A percentile compares a stretch with the other conserved stretches of the same genome.
phyloP scores from a whole-genome alignment of 2,888 invertebrate genomes.

The Scaptomyza polygonia region DNA sequence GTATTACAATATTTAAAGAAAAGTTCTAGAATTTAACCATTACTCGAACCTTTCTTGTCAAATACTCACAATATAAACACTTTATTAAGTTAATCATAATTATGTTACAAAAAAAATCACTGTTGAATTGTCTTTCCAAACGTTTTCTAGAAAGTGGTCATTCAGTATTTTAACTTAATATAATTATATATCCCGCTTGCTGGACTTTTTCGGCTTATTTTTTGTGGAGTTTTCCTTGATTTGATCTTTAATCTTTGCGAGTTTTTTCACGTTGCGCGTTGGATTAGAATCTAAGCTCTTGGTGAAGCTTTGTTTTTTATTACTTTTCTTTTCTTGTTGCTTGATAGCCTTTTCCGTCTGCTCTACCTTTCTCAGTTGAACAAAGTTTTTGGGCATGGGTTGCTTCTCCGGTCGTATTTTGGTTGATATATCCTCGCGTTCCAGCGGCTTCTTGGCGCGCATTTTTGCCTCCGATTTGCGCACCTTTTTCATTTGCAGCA shows the following conservation, averaged over 20 bases:
- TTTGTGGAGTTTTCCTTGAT: slow-evolving; percentile 2
- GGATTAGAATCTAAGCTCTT: background rate
- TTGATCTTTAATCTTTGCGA: slow-evolving; percentile 38
- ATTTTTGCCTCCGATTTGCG: slow-evolving; percentile 87
- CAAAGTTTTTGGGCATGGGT: slow-evolving; percentile 35
- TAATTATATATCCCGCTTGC: background rate
- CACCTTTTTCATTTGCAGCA: slow-evolving; percentile 90
- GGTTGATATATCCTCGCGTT: slow-evolving; percentile 89
- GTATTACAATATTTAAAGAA: too few species aligned
- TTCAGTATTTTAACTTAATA: background rate
- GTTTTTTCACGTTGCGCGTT: slow-evolving; percentile 30
- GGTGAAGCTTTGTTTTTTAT: slow-evolving; percentile 1
- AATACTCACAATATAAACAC: background rate
- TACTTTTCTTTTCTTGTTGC: slow-evolving; percentile 1
- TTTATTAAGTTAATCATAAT: background rate
- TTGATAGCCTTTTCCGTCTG: slow-evolving; percentile 33
- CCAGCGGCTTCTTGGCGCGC: slow-evolving; percentile 87
- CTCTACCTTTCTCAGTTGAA: slow-evolving; percentile 32
- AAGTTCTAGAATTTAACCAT: too few species aligned
- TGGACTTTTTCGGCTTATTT: slow-evolving; percentile 25
- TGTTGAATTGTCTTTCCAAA: background rate
- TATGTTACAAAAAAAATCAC: background rate
- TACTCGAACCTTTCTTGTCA: too few species aligned
- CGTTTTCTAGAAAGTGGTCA: too few species aligned
- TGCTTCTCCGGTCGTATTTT: slow-evolving; percentile 53